These are phyloP conservation scores for Aphodius sticticus DNA, from an alignment of 2,888 invertebrate species.

Conservation along the genomic window DNA sequence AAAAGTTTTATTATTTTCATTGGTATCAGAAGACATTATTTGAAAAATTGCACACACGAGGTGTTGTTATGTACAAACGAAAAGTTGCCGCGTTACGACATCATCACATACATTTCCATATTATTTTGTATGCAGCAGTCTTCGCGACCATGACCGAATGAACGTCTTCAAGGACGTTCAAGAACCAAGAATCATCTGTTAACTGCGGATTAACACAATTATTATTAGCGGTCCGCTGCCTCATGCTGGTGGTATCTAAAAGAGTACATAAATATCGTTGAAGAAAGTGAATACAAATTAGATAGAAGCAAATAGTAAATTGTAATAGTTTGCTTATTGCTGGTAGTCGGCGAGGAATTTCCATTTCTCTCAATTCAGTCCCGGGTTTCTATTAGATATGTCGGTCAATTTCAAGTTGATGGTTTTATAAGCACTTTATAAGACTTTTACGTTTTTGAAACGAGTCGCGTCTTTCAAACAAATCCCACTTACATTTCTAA, in stretches of 20 bases:
- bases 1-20: no score
- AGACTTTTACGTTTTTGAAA: no score
- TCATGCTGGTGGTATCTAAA: neutral
- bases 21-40: neutral
- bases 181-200: neutral
- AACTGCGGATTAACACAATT: neutral
- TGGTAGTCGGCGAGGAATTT: neutral
- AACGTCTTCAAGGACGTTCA: constrained; percentile 19
- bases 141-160: constrained; percentile 23
- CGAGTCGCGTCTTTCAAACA: neutral
- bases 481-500: neutral
- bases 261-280: neutral
- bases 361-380: neutral
- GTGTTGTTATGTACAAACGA: neutral
- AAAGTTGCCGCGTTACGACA: neutral
- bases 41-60: neutral
- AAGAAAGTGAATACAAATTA: neutral
- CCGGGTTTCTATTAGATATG: neutral
- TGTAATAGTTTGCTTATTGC: neutral
- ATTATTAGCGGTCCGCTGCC: neutral
- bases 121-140: neutral
- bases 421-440: neutral
- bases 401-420: neutral
- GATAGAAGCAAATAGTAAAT: neutral
- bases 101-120: neutral